Evolutionary conservation across 1,140 invertebrate species (phyloP).

Genomic region (Eupristina koningsbergeri): DNA sequence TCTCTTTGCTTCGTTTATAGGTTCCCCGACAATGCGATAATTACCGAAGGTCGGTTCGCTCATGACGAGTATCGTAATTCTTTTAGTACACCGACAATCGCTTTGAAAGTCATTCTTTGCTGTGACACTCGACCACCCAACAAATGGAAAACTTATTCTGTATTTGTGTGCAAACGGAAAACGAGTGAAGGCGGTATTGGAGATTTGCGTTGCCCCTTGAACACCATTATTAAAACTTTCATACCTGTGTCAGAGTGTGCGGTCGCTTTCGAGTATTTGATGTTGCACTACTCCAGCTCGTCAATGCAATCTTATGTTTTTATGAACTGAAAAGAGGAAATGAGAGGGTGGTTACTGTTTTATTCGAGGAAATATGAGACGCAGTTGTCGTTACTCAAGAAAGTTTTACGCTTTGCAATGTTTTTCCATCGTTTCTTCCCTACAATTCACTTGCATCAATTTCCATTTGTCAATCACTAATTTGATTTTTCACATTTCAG

Average conservation of each 20-base stretch:
- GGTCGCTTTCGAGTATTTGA: neutral
- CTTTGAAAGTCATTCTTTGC: neutral
- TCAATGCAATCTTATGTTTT: slow-evolving; percentile 22
- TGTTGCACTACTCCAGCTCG: neutral
- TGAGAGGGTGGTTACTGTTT: slow-evolving; percentile 7
- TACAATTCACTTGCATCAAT: too few relatives aligned
- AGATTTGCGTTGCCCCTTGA: slow-evolving; percentile 1
- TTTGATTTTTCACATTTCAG: too few relatives aligned
- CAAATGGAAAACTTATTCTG: neutral
- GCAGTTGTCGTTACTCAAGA: slow-evolving; percentile 6
- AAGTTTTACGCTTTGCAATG: slow-evolving; percentile 8
- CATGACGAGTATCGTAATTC: neutral
- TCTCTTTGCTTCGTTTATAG: neutral
- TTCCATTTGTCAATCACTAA: too few relatives aligned
- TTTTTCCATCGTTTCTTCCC: too few relatives aligned
- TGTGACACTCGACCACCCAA: slow-evolving; percentile 18
- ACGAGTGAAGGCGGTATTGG: neutral
- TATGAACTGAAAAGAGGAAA: slow-evolving; percentile 11
- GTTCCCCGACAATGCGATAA: neutral
- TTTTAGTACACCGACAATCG: neutral
- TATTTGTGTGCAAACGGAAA: neutral
- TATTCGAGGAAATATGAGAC: slow-evolving; percentile 19
- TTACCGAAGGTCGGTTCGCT: slow-evolving; percentile 4
- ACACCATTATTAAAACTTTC: slow-evolving; percentile 22
- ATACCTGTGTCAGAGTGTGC: slow-evolving; percentile 3